Percentiles rank a stretch among this genome's conserved stretches.
Evolutionary conservation across 2,797 vertebrate species (phyloP).

Genomic region (Salarias fasciatus): DNA sequence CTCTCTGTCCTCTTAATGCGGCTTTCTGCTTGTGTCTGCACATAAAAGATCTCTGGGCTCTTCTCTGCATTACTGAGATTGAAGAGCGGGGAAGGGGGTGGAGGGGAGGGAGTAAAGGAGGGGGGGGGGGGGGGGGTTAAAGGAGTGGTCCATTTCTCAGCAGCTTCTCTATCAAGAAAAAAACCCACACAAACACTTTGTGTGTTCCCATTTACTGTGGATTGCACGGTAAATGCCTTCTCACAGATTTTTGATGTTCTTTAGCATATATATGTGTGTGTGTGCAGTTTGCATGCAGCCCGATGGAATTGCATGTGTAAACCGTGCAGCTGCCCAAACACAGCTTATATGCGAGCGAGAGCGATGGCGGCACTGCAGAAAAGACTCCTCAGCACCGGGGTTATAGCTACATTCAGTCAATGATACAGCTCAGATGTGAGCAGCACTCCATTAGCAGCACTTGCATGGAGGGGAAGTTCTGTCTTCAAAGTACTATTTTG

Average conservation of each 20-base stretch:
- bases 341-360: too few relatives aligned
- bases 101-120: slow-evolving; percentile 4
- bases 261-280: neutral
- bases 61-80: slow-evolving; percentile 60
- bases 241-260: slow-evolving; percentile 10
- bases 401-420: neutral
- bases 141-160: slow-evolving; percentile 45
- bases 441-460: neutral
- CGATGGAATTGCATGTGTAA: neutral
- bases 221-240: slow-evolving; percentile 29
- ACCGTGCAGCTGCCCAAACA: neutral
- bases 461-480: neutral
- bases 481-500: neutral
- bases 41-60: slow-evolving; percentile 71
- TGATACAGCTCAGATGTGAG: neutral
- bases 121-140: neutral
- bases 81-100: slow-evolving; percentile 29
- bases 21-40: slow-evolving; percentile 75
- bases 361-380: too few relatives aligned
- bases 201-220: slow-evolving; percentile 26
- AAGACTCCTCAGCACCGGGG: neutral
- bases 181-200: slow-evolving; percentile 40
- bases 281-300: neutral
- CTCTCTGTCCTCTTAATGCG: slow-evolving; percentile 69
- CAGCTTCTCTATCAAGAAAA: slow-evolving; percentile 40